Evolutionary conservation across 2,888 invertebrate species (phyloP).

Genomic region (Eristalinus sepulchralis): DNA sequence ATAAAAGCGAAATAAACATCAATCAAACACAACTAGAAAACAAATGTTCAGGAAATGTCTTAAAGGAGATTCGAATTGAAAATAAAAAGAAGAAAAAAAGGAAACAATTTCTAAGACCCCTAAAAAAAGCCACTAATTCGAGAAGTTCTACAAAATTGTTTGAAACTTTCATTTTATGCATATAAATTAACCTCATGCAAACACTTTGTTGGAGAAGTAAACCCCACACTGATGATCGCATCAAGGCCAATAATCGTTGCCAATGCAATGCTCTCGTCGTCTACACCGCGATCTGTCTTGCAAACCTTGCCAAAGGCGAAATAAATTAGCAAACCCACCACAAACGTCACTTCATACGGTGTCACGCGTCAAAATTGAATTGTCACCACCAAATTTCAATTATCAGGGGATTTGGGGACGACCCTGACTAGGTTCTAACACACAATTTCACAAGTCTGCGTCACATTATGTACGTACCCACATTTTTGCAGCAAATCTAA

Average conservation of each 20-base stretch:
- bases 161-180: no score
- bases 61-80: no score
- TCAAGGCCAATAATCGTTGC: neutral
- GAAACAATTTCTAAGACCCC: no score
- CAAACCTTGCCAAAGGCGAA: neutral
- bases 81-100: no score
- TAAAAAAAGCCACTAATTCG: no score
- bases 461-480: constrained; percentile 10
- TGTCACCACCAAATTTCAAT: neutral
- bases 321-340: neutral
- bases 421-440: neutral
- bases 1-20: neutral
- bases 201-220: no score
- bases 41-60: no score
- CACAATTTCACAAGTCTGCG: neutral
- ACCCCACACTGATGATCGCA: neutral
- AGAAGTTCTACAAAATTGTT: no score
- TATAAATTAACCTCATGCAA: no score
- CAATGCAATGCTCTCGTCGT: neutral
- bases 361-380: neutral
- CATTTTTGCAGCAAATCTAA: constrained; percentile 9
- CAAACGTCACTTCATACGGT: neutral
- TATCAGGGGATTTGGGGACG: neutral
- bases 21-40: neutral
- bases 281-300: neutral